Conservation (phyloP, 2,797 vertebrate species). For the Moxostoma hubbsi region DNA sequence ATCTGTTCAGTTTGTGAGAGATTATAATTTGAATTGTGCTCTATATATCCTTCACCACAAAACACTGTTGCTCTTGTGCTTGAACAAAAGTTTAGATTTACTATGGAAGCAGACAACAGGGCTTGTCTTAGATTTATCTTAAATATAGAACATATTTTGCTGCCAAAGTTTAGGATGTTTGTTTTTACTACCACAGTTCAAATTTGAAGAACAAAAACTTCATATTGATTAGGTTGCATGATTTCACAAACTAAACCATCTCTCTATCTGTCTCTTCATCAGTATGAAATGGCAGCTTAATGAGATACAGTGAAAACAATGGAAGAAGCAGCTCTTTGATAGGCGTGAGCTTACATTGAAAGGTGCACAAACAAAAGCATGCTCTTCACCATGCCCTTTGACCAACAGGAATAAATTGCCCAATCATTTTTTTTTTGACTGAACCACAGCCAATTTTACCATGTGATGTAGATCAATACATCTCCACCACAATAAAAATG, state of each 20-base stretch:
- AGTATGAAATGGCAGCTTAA: background rate
- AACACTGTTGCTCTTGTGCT: no score
- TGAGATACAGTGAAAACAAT: conserved; percentile 35
- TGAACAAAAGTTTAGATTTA: no score
- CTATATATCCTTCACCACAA: no score
- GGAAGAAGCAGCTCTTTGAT: conserved; percentile 17
- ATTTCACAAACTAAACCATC: no score
- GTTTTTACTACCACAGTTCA: background rate
- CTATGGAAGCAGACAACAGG: no score
- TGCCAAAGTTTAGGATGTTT: background rate
- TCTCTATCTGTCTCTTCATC: background rate
- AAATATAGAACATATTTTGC: no score
- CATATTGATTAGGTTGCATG: no score
- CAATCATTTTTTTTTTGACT: conserved; percentile 18
- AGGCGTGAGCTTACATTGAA: conserved; percentile 33
- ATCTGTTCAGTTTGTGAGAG: no score
- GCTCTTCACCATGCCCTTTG: conserved; percentile 45
- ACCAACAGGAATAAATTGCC: conserved; percentile 47
- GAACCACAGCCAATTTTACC: conserved; percentile 42
- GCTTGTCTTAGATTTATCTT: no score
- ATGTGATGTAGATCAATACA: conserved; percentile 55
- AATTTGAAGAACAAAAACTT: no score
- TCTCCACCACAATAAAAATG: conserved; percentile 49
- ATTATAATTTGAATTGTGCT: no score
- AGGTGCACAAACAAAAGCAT: conserved; percentile 43